Conservation (phyloP, 2,113 vertebrate genomes). For the Eleginops maclovinus region DNA sequence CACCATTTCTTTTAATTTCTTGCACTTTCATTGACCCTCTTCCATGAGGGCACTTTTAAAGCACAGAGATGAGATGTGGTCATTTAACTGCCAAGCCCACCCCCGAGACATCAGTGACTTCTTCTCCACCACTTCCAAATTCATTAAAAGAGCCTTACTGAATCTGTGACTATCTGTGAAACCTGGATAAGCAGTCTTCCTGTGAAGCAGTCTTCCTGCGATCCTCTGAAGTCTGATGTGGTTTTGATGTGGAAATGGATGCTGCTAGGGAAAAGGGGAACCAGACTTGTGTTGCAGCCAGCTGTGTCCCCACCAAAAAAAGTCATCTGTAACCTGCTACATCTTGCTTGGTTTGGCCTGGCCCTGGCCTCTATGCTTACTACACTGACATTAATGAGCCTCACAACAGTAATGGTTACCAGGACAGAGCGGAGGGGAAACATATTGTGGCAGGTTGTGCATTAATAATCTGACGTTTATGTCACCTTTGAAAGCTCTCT, state of each 20-base stretch:
- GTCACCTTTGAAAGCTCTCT: constrained; percentile 23
- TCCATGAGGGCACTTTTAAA: constrained; percentile 19
- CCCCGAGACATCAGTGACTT: constrained; percentile 14
- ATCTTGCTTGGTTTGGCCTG: constrained; percentile 69
- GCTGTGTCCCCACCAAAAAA: constrained; percentile 46
- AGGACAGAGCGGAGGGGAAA: constrained; percentile 31
- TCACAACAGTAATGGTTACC: constrained; percentile 66
- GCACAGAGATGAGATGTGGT: constrained; percentile 28
- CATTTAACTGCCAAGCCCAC: constrained; percentile 16
- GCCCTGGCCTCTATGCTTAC: constrained; percentile 57
- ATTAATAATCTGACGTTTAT: constrained; percentile 40
- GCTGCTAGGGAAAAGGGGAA: constrained; percentile 52
- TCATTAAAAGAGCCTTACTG: constrained; percentile 22
- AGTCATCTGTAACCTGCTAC: constrained; percentile 58
- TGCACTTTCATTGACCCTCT: constrained; percentile 49
- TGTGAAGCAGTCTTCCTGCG: constrained; percentile 19
- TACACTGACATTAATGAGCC: constrained; percentile 65
- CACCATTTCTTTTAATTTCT: background rate
- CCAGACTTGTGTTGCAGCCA: constrained; percentile 59
- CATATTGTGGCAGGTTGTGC: constrained; percentile 12
- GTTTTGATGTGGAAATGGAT: constrained; percentile 72
- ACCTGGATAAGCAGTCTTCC: constrained; percentile 38
- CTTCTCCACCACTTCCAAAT: constrained; percentile 7
- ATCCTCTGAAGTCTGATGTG: constrained; percentile 67
- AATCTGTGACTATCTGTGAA: constrained; percentile 43